Evolutionary conservation across 2,888 invertebrate species (phyloP).

Genomic region (Parnassius orleans): DNA sequence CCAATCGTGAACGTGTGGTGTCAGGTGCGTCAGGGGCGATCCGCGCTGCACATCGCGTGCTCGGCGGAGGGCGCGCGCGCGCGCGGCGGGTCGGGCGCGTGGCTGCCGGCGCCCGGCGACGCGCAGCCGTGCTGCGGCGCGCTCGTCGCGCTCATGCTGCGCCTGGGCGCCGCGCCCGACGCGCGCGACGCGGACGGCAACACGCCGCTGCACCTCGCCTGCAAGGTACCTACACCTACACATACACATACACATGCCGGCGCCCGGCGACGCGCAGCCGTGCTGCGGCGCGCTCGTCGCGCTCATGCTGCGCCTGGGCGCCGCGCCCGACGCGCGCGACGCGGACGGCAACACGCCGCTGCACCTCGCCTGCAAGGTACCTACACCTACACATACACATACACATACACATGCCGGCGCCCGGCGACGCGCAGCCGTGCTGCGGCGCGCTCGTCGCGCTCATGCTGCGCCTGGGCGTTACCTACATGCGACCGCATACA

Average conservation of each 20-base stretch:
- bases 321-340: conserved; percentile 89
- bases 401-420: too few relatives aligned
- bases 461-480: conserved; percentile 33
- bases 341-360: conserved; percentile 93
- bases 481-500: not conserved
- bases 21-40: conserved; percentile 84
- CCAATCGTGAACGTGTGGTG: not conserved
- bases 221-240: conserved; percentile 77
- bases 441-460: too few relatives aligned
- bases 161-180: conserved; percentile 91
- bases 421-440: too few relatives aligned
- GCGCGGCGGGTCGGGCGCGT: conserved; percentile 75
- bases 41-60: conserved; percentile 91
- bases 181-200: conserved; percentile 91
- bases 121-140: conserved; percentile 71
- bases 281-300: conserved; percentile 76
- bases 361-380: conserved; percentile 83
- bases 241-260: conserved; percentile 63
- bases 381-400: not conserved
- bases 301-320: conserved; percentile 90
- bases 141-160: conserved; percentile 85
- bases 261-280: conserved; percentile 84
- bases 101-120: conserved; percentile 88
- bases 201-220: conserved; percentile 93
- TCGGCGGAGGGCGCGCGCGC: conserved; percentile 86